Percentiles rank a stretch among this genome's conserved stretches.
phyloP scores from a whole-genome alignment of 2,113 vertebrate genomes.

The Paradisaea rubra region DNA sequence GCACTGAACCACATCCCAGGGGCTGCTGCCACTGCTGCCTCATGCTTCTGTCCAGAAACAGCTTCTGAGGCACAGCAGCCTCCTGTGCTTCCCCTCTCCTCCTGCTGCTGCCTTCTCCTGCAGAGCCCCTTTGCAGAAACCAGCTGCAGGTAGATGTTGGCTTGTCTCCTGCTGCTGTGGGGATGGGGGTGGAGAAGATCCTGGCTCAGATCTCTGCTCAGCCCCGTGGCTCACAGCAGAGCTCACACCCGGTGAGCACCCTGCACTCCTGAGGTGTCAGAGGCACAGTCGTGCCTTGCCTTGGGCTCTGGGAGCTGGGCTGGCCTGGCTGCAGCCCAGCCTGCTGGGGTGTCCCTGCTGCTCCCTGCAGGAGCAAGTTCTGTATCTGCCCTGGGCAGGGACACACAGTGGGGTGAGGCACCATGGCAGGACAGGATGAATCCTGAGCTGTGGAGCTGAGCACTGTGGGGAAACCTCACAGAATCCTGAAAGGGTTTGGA shows the following conservation, averaged over 20 bases:
- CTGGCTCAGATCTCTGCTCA: background rate
- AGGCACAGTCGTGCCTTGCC: background rate
- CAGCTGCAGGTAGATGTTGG: background rate
- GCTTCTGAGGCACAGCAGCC: background rate
- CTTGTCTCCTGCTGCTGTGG: background rate
- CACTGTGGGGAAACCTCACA: background rate
- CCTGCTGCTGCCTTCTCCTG: background rate
- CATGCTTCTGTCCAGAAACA: background rate
- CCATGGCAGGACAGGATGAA: background rate
- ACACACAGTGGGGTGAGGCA: background rate
- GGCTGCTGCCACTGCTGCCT: background rate
- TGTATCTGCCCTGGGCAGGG: background rate
- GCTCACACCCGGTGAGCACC: fast-evolving
- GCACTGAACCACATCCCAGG: fast-evolving
- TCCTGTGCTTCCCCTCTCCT: background rate
- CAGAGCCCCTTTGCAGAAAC: background rate
- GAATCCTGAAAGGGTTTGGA: background rate
- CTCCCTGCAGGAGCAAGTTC: background rate
- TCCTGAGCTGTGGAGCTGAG: background rate
- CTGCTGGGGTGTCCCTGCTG: background rate
- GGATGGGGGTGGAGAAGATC: background rate
- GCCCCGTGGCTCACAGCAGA: fast-evolving
- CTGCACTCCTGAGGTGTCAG: fast-evolving
- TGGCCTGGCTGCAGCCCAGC: background rate
- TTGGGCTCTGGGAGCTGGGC: background rate